These are phyloP conservation scores for Bicyclus anynana DNA, from an alignment of 1,140 invertebrate species.

Conservation along the genomic window DNA sequence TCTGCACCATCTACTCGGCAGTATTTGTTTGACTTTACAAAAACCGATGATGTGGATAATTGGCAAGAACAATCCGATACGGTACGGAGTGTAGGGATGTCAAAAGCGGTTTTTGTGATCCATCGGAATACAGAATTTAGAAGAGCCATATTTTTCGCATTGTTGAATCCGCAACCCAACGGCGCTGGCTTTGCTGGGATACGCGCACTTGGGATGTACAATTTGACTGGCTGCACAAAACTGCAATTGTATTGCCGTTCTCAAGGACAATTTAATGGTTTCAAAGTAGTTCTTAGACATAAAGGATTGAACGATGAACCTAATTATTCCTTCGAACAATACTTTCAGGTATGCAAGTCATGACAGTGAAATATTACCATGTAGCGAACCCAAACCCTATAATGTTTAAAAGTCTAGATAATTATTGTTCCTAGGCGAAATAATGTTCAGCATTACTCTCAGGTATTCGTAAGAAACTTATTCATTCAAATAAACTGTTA, in stretches of 20 bases:
- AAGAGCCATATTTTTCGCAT: conserved; percentile 81
- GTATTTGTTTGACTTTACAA: conserved; percentile 68
- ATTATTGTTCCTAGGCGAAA: too few relatives aligned
- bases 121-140: conserved; percentile 80
- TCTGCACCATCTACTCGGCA: conserved; percentile 28
- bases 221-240: conserved; percentile 74
- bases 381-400: too few relatives aligned
- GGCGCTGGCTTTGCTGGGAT: conserved; percentile 85
- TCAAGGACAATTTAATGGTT: conserved; percentile 78
- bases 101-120: conserved; percentile 79
- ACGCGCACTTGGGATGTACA: conserved; percentile 58
- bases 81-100: conserved; percentile 81
- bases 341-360: conserved; percentile 75
- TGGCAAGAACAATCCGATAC: conserved; percentile 83
- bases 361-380: background rate
- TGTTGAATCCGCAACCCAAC: conserved; percentile 83
- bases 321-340: conserved; percentile 81
- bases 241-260: conserved; percentile 78
- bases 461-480: too few relatives aligned
- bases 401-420: too few relatives aligned
- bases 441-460: too few relatives aligned
- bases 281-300: conserved; percentile 82
- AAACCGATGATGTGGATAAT: conserved; percentile 47
- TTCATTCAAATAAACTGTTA: too few relatives aligned
- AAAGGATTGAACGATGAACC: conserved; percentile 77